Conservation (phyloP, 1,140 invertebrate species). For the Bactericera cockerelli region DNA sequence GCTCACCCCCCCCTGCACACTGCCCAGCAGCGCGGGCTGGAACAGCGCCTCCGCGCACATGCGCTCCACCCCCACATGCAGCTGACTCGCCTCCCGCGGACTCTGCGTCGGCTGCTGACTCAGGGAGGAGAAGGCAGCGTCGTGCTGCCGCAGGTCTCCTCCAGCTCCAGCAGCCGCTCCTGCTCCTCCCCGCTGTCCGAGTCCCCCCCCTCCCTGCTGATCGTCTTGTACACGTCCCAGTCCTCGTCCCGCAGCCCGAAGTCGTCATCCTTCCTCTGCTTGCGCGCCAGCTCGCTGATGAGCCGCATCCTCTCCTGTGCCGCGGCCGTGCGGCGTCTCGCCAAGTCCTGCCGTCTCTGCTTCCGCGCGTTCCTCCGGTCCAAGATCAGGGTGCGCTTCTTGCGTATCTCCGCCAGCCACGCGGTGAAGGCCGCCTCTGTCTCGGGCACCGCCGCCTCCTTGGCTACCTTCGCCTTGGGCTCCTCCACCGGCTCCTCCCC, state of each 20-base stretch:
- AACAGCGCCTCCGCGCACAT: slow-evolving; percentile 75
- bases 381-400: slow-evolving; percentile 45
- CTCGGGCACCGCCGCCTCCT: slow-evolving; percentile 36
- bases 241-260: slow-evolving; percentile 87
- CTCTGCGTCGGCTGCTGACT: slow-evolving; percentile 27
- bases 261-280: slow-evolving; percentile 71
- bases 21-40: slow-evolving; percentile 84
- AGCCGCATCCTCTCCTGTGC: slow-evolving; percentile 87
- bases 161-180: slow-evolving; percentile 71
- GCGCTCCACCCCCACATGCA: slow-evolving; percentile 72
- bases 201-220: slow-evolving; percentile 60
- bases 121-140: slow-evolving; percentile 48
- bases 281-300: slow-evolving; percentile 71
- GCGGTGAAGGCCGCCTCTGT: slow-evolving; percentile 46
- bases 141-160: slow-evolving; percentile 66
- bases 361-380: slow-evolving; percentile 49
- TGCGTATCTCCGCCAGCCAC: slow-evolving; percentile 50
- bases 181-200: slow-evolving; percentile 85
- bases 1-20: slow-evolving; percentile 64
- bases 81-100: slow-evolving; percentile 54
- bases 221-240: slow-evolving; percentile 91
- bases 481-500: slow-evolving; percentile 28
- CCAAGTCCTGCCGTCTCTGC: slow-evolving; percentile 72
- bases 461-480: slow-evolving; percentile 28
- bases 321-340: slow-evolving; percentile 69